These are phyloP conservation scores for Murina feae DNA, from an alignment of 2,113 vertebrate species.

Conservation along the genomic window DNA sequence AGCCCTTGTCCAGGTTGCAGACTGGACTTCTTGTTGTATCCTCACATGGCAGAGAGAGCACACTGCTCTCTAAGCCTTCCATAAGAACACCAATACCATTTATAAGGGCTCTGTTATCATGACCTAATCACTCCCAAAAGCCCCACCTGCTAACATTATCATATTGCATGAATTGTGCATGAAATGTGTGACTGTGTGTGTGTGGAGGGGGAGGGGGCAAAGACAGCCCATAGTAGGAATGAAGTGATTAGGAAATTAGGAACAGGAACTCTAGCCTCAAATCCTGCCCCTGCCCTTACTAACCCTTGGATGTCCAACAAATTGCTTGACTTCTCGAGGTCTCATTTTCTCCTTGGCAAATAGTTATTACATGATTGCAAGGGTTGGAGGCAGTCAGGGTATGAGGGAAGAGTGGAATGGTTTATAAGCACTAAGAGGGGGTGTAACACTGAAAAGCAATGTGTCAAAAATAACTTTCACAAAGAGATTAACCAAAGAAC, in stretches of 20 bases:
- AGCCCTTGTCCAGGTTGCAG: not conserved
- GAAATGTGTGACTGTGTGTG: too few relatives aligned
- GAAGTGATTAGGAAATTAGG: not conserved
- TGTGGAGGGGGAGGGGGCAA: too few relatives aligned
- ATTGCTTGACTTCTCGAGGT: not conserved
- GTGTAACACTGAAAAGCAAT: not conserved
- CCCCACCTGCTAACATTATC: not conserved
- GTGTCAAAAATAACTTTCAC: not conserved
- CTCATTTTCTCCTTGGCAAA: not conserved
- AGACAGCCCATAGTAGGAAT: not conserved
- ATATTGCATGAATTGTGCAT: too few relatives aligned
- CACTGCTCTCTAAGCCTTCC: not conserved
- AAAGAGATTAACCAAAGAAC: too few relatives aligned
- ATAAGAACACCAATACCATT: not conserved
- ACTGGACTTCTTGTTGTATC: not conserved
- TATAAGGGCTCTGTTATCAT: not conserved
- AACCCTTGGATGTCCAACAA: not conserved
- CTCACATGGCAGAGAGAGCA: not conserved
- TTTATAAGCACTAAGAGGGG: not conserved
- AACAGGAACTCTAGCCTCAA: not conserved
- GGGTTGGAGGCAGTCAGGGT: not conserved
- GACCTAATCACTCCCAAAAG: not conserved
- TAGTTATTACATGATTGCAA: not conserved
- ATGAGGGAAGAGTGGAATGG: too few relatives aligned
- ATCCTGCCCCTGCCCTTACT: not conserved